Conservation (phyloP, 1,140 invertebrate species). For the Dendrolimus kikuchii region DNA sequence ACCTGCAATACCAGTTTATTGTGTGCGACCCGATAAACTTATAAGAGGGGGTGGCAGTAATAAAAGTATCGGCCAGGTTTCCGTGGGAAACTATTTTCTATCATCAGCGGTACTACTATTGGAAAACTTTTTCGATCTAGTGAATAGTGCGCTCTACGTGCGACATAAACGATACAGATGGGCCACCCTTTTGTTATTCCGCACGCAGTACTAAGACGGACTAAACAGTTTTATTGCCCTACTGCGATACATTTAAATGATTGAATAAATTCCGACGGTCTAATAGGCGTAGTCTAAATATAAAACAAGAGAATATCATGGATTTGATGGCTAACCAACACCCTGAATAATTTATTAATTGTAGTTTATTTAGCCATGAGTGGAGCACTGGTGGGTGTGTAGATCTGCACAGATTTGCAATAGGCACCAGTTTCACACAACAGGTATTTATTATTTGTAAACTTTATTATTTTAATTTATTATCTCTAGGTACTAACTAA, state of each 20-base stretch:
- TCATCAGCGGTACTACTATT: conserved; percentile 50
- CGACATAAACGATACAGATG: conserved; percentile 51
- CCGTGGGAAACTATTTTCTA: conserved; percentile 44
- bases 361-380: too few relatives aligned
- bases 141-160: conserved; percentile 52
- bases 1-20: conserved; percentile 10
- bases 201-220: conserved; percentile 32
- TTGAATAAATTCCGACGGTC: too few relatives aligned
- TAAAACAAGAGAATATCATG: too few relatives aligned
- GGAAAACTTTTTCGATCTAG: conserved; percentile 66
- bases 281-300: too few relatives aligned
- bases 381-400: too few relatives aligned
- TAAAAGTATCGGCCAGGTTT: conserved; percentile 48
- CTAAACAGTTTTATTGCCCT: conserved; percentile 40
- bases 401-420: too few relatives aligned
- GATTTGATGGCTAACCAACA: too few relatives aligned
- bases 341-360: too few relatives aligned
- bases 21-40: conserved; percentile 8
- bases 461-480: too few relatives aligned
- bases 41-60: conserved; percentile 20
- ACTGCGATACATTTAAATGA: conserved; percentile 19
- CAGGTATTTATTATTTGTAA: too few relatives aligned
- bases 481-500: too few relatives aligned
- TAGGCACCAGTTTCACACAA: too few relatives aligned
- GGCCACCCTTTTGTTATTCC: conserved; percentile 39